Base-by-base conservation (phyloP, 2,113 vertebrate species). In the Peromyscus maniculatus region DNA sequence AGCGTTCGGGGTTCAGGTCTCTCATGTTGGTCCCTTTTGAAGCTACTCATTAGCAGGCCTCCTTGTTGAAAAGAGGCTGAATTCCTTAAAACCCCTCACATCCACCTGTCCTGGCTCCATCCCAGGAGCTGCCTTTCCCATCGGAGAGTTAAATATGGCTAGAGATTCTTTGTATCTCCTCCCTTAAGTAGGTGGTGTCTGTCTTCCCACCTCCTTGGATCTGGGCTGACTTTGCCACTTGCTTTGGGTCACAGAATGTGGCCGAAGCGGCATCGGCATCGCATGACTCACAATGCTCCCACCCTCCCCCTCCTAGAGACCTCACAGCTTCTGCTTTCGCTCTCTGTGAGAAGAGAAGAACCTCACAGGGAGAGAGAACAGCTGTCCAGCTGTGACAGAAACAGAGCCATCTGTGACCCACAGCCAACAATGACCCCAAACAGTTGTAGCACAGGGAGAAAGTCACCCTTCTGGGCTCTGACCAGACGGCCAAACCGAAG, bases 21-120 rank as follows among this genome's bases (percentile, higher is more conserved):
- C 26, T 49, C 33, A 6, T 22, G 31, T 15, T n/a, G 22, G 33
- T 77, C 84, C 77, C 66, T 21, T 46, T 72, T 59, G 13, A 16
- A 92, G 75, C 11, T 84, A 43, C 80, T 92, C 43, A 49, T 17
- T 43, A 49, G 36, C 19, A 62, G 55, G 24, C 31, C 24, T 95
- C 66, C 74, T 92, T 92, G 36, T 84, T 91, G 74, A 79, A 92
- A 96, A 66, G 75, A 92, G 17, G 13, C 19, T 69, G 13, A 49
- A 31, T 24, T 69, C 26, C 87, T 87, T 90, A 79, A 92, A 94
- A 93, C 66, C 87, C 74, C 71, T 64, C 3, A 8, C 19, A 26
- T 1, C 55, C 55, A 69, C n/a, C 52, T 59, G 33, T 62, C 31
- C 69, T 80, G 72, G 66, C 77, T 89, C 55, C 36, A 7, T 89